phyloP scores from a whole-genome alignment of 2,113 vertebrate species.

The Telmatochromis brichardi region DNA sequence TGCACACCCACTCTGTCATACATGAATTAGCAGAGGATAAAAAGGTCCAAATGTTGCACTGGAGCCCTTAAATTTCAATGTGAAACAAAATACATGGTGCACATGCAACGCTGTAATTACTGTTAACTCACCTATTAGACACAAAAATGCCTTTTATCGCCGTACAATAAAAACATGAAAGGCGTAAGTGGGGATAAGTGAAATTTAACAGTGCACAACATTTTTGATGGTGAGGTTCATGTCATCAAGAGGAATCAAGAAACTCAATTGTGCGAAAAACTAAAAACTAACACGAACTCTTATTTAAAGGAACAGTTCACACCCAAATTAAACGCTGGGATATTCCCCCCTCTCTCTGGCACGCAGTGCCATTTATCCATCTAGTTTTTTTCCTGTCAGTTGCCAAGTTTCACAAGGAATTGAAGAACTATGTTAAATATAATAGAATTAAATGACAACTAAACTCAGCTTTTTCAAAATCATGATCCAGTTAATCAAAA shows the following conservation, averaged over 20 bases:
- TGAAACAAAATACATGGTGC: neutral
- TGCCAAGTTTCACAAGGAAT: neutral
- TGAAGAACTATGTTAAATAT: neutral
- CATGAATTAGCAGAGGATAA: neutral
- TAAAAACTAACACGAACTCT: neutral
- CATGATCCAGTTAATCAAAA: neutral
- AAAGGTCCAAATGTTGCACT: neutral
- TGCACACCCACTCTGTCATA: neutral
- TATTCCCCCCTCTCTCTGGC: accelerated
- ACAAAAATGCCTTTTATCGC: neutral
- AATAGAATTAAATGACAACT: neutral
- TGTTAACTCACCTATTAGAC: neutral
- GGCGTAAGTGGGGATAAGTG: neutral
- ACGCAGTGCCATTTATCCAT: neutral
- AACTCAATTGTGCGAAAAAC: neutral
- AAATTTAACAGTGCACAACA: neutral
- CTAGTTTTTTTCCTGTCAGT: neutral
- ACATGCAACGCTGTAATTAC: neutral
- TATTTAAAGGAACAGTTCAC: neutral
- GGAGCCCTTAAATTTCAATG: neutral
- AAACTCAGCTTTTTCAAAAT: neutral
- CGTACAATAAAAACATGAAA: constrained; percentile 18
- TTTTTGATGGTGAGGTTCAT: neutral
- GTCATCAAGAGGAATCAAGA: neutral
- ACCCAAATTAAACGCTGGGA: neutral